A percentile compares a stretch with the other conserved stretches of the same genome.
Evolutionary conservation across 2,888 invertebrate genomes (phyloP).

Genomic region (Sussaba pulchella): DNA sequence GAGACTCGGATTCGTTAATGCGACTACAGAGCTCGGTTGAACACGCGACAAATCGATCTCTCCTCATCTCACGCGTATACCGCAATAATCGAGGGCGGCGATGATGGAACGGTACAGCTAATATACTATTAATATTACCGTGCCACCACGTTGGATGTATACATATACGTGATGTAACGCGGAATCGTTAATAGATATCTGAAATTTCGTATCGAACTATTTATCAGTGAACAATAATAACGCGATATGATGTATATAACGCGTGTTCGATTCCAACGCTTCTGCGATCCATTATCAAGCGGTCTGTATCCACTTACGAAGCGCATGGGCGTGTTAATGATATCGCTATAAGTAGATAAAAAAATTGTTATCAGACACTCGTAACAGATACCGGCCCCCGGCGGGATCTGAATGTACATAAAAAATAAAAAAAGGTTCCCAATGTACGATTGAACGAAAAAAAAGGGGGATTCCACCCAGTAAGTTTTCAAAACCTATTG

Average conservation of each 20-base stretch:
- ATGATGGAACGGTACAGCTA: conserved; percentile 76
- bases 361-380: no score
- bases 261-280: conserved; percentile 47
- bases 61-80: conserved; percentile 69
- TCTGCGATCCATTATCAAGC: conserved; percentile 72
- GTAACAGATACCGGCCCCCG: background rate
- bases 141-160: conserved; percentile 73
- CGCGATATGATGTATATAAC: conserved; percentile 30
- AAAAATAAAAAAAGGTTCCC: background rate
- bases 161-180: conserved; percentile 61
- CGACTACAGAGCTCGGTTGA: no score
- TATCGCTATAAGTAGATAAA: no score
- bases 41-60: conserved; percentile 77
- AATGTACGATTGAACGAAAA: no score
- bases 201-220: conserved; percentile 55
- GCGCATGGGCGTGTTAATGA: no score
- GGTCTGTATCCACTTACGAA: background rate
- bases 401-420: background rate
- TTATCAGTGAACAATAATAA: conserved; percentile 55
- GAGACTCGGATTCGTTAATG: no score
- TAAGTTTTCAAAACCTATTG: no score
- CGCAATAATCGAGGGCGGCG: conserved; percentile 59
- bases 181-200: conserved; percentile 18
- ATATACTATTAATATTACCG: conserved; percentile 49
- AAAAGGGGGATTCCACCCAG: no score